Conservation (phyloP, 2,888 invertebrate genomes). For the Melanotus villosus region DNA sequence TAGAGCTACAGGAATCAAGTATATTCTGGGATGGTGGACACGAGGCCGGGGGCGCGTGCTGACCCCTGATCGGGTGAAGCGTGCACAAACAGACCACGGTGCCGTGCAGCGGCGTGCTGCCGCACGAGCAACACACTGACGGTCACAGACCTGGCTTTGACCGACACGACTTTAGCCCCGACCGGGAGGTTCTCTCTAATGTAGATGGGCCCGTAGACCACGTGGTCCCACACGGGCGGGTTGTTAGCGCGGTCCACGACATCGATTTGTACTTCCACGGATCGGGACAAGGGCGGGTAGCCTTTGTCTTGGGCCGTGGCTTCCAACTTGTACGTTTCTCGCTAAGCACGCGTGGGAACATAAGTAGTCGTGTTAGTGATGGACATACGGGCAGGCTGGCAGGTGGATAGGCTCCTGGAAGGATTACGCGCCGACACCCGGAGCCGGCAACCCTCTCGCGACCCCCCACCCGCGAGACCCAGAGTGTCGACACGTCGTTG, state of each 20-base stretch:
- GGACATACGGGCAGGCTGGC: conserved; percentile 53
- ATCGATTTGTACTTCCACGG: conserved; percentile 98
- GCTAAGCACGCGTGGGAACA: conserved; percentile 71
- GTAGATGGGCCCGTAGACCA: conserved; percentile 96
- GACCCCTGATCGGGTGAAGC: conserved; percentile 70
- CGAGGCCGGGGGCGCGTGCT: conserved; percentile 74
- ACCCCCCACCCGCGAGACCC: conserved; percentile 66
- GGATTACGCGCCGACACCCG: conserved; percentile 52
- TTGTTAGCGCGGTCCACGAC: conserved; percentile 98
- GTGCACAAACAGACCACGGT: conserved; percentile 69
- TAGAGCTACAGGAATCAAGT: conserved; percentile 58
- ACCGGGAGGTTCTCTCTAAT: conserved; percentile 98
- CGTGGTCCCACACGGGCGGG: conserved; percentile 97
- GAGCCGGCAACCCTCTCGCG: conserved; percentile 53
- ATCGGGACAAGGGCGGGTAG: conserved; percentile 93
- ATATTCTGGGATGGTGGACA: conserved; percentile 49
- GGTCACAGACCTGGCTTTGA: conserved; percentile 96
- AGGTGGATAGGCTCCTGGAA: conserved; percentile 54
- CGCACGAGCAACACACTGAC: conserved; percentile 62
- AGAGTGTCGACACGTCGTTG: conserved; percentile 68
- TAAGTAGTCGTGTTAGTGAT: conserved; percentile 55
- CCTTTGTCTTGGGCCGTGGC: conserved; percentile 99
- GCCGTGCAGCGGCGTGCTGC: conserved; percentile 67
- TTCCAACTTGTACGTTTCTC: conserved; percentile 98
- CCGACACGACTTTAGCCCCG: conserved; percentile 97